A percentile compares a stretch with the other conserved stretches of the same genome.
These are phyloP conservation scores for Babyrousa celebensis DNA, from an alignment of 2,797 vertebrate species.

Conservation along the genomic window DNA sequence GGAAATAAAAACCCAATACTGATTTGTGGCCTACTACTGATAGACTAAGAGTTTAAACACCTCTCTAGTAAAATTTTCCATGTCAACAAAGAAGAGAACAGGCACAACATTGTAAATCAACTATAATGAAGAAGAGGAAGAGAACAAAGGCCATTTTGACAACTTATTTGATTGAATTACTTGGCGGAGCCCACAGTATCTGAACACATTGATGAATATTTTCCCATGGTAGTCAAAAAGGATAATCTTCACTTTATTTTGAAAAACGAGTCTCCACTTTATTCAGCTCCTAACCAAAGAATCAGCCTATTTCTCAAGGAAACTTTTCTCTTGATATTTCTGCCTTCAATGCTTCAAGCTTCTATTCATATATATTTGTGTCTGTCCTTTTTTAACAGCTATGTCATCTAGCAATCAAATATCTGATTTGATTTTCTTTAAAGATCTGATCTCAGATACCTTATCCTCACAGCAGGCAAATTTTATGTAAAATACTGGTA, in stretches of 20 bases:
- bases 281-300: constrained; percentile 58
- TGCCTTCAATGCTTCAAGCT: constrained; percentile 72
- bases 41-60: constrained; percentile 57
- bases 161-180: constrained; percentile 41
- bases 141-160: constrained; percentile 45
- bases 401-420: constrained; percentile 88
- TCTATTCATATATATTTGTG: constrained; percentile 86
- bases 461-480: constrained; percentile 88
- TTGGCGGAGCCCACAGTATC: background rate
- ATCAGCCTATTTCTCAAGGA: constrained; percentile 53
- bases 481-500: constrained; percentile 91
- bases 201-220: background rate
- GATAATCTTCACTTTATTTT: constrained; percentile 62
- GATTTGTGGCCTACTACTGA: constrained; percentile 44
- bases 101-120: no score
- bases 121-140: background rate
- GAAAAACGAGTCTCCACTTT: constrained; percentile 73
- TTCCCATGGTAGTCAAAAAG: constrained; percentile 48
- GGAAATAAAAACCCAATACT: background rate
- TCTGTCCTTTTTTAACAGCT: constrained; percentile 87
- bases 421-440: constrained; percentile 90
- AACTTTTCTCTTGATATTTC: constrained; percentile 73
- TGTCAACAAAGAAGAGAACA: constrained; percentile 11
- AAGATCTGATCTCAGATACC: constrained; percentile 87
- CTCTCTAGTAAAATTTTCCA: constrained; percentile 39